Base-by-base conservation (phyloP, 2,113 vertebrate species). In the Dicrurus megarhynchus region DNA sequence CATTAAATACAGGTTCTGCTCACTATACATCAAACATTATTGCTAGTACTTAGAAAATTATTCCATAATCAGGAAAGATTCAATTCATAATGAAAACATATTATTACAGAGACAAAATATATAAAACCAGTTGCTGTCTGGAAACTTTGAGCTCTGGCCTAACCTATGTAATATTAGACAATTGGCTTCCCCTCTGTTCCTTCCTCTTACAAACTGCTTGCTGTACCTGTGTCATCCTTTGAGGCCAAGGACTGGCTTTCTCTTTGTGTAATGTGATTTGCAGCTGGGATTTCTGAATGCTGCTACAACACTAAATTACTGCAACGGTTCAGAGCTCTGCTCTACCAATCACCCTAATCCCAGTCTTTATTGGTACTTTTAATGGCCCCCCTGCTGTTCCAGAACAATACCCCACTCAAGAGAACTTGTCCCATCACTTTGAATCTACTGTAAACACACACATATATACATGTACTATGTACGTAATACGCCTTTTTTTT, bases 191-290 rank as follows among this genome's bases (percentile, higher is more conserved):
- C 18, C 63, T 80, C 78, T 77, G 10, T 44, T 94, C 35, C 71
- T 84, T 84, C 90, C 93, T 81, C 60, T 75, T 70, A 95, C 80
- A 97, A 93, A 97, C 68, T 95, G 42, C 71, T 81, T 61, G 60
- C 64, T 90, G 39, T 95, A 95, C 95, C 93, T 96, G 93, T 90
- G 73, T 95, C 83, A 84, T 92, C 80, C 47, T 83, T 84, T 42
- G 71, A 90, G 82, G 92, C 85, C 71, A 84, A 65, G 42, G 55
- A 47, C 64, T 85, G 78, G 63, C 50, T 74, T 95, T 95, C 64
- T 74, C 79, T 90, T 91, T 86, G 75, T 86, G 39, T 81, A 89
- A 95, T 59, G 93, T 81, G 94, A 93, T 94, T 94, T 96, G 95
- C 95, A 93, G 93, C 71, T 89, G 65, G 60, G 80, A 84, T 84